Base-by-base conservation (phyloP, 2,113 vertebrate genomes). In the Scatophagus argus region DNA sequence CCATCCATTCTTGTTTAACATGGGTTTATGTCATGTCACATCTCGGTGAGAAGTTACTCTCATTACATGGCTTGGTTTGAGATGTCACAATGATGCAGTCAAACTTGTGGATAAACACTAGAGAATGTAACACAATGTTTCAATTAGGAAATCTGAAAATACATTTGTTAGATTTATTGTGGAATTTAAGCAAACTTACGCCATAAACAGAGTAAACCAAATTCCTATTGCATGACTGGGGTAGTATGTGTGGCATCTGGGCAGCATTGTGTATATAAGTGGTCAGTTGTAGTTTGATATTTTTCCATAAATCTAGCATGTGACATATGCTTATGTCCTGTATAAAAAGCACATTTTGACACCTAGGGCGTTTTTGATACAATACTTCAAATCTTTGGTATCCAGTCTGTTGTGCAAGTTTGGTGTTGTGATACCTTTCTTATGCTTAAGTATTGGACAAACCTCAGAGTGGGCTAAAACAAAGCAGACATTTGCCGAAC, bases 361-460 rank as follows among this genome's bases (percentile, higher is more conserved):
- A 69, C 49, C 2, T 3, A 8, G 29, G 25, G 51, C 17, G 46
- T 31, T 56, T 55, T 68, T 73, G 12, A 61, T 31, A 38, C 16
- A 59, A 78, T 58, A 61, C 77, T 61, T 84, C 61, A 41, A 71
- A 64, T 81, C 81, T 87, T 84, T 80, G 77, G 80, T 74, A 73
- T 82, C 76, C 56, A 54, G 19, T 79, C 47, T 62, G 56, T 31
- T 72, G 60, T 76, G 65, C 44, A 49, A 43, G n/a, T 81, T 43
- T 46, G 23, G n/a, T 56, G 52, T 52, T 23, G 27, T 36, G 84
- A 77, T 68, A 78, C 72, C 55, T 19, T 74, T 46, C 19, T 49
- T 17, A 21, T 31, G 51, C 39, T 70, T 44, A 85, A 75, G 60
- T 54, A 64, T 46, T 70, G 67, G 70, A 77, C 39, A 34, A 61